These are phyloP conservation scores for Stenurella melanura DNA, from an alignment of 2,888 invertebrate species.

Conservation along the genomic window DNA sequence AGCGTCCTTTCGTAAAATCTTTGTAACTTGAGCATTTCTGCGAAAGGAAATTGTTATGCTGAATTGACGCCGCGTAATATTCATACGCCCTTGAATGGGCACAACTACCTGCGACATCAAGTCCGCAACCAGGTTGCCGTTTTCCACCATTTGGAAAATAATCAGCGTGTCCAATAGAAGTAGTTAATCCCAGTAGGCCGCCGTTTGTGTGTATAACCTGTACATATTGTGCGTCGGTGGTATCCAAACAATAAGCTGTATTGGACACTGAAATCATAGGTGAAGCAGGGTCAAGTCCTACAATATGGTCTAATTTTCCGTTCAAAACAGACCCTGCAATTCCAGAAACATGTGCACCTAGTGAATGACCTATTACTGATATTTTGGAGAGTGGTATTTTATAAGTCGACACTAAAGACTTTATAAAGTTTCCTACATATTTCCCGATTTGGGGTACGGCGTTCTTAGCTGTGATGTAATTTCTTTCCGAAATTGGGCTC, in stretches of 20 bases:
- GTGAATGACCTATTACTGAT: slow-evolving; percentile 12
- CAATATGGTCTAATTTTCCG: slow-evolving; percentile 59
- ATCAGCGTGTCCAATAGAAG: slow-evolving; percentile 66
- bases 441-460: slow-evolving; percentile 5
- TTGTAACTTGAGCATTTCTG: slow-evolving; percentile 46
- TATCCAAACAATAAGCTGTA: slow-evolving; percentile 61
- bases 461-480: slow-evolving; percentile 16
- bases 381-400: background rate
- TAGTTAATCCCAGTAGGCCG: slow-evolving; percentile 47
- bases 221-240: slow-evolving; percentile 64
- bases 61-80: slow-evolving; percentile 72
- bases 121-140: slow-evolving; percentile 66
- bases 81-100: slow-evolving; percentile 71
- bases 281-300: slow-evolving; percentile 67
- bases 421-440: slow-evolving; percentile 17
- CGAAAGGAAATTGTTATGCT: slow-evolving; percentile 43
- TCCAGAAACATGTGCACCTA: slow-evolving; percentile 35
- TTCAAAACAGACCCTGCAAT: slow-evolving; percentile 23
- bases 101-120: slow-evolving; percentile 67
- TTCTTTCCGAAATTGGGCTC: slow-evolving; percentile 4
- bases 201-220: slow-evolving; percentile 66
- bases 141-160: slow-evolving; percentile 68
- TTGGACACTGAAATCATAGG: slow-evolving; percentile 61
- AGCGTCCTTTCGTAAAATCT: slow-evolving; percentile 38
- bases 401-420: slow-evolving; percentile 2